Percentiles rank a stretch among this genome's conserved stretches.
Evolutionary conservation across 2,888 invertebrate genomes (phyloP).

Genomic region (Eupithecia centaureata): DNA sequence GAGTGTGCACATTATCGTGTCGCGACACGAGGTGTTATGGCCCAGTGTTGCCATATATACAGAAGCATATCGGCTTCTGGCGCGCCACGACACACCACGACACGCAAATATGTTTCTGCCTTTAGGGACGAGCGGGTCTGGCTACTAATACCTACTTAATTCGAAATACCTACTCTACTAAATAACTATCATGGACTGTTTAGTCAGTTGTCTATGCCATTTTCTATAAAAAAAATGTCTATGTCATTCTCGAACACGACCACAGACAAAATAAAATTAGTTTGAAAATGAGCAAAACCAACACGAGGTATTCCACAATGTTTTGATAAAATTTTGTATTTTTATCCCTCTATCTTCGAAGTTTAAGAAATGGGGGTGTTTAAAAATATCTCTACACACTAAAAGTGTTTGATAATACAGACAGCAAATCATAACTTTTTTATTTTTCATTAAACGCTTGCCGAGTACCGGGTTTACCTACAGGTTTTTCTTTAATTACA

Average conservation of each 20-base stretch:
- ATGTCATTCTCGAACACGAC: background rate
- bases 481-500: constrained; percentile 38
- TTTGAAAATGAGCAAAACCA: constrained; percentile 33
- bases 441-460: constrained; percentile 30
- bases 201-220: no score
- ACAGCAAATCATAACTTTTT: background rate
- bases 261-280: constrained; percentile 26
- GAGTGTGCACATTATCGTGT: no score
- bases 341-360: constrained; percentile 7
- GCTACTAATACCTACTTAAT: no score
- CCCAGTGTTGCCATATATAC: no score
- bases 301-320: constrained; percentile 59
- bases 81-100: no score
- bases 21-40: no score
- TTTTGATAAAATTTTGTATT: constrained; percentile 51
- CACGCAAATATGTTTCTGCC: no score
- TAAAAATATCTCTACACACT: background rate
- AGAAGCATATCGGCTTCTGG: no score
- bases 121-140: no score
- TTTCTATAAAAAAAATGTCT: no score
- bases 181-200: no score
- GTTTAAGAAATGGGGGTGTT: background rate
- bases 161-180: no score
- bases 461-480: constrained; percentile 50
- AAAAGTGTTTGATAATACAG: background rate